A percentile compares a stretch with the other conserved stretches of the same genome.
These are phyloP conservation scores for Cebus imitator DNA, from an alignment of 2,113 vertebrate genomes.

Conservation along the genomic window DNA sequence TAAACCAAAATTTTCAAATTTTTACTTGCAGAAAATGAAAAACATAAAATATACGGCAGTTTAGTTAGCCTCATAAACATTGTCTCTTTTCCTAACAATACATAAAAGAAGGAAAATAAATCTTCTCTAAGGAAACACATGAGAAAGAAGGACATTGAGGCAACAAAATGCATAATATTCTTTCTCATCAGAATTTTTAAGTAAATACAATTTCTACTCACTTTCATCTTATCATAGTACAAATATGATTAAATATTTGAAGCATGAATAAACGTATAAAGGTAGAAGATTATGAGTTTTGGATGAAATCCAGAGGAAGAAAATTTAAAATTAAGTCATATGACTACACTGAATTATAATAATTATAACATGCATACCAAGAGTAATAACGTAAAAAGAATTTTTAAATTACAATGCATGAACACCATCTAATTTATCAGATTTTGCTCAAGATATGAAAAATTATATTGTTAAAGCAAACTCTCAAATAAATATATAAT, in stretches of 20 bases:
- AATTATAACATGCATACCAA: slow-evolving; percentile 8
- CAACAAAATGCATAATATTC: slow-evolving; percentile 21
- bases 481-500: background rate
- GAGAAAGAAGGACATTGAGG: background rate
- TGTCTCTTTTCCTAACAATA: background rate
- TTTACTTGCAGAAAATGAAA: slow-evolving; percentile 45
- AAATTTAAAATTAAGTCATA: slow-evolving; percentile 56
- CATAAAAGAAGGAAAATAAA: background rate
- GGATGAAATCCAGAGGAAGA: slow-evolving; percentile 19
- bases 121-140: background rate
- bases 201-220: slow-evolving; percentile 40
- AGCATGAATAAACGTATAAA: slow-evolving; percentile 1
- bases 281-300: slow-evolving; percentile 6
- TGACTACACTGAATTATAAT: slow-evolving; percentile 32
- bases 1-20: background rate
- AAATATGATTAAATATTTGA: slow-evolving; percentile 47
- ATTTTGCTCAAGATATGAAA: background rate
- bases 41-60: background rate
- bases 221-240: background rate
- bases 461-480: slow-evolving; percentile 21
- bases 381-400: background rate
- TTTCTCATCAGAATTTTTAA: background rate
- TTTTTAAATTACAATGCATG: slow-evolving; percentile 65
- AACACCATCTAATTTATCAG: slow-evolving; percentile 63
- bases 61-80: background rate